phyloP scores from a whole-genome alignment of 2,888 invertebrate genomes.

The Scaptodrosophila latifasciaeformis region DNA sequence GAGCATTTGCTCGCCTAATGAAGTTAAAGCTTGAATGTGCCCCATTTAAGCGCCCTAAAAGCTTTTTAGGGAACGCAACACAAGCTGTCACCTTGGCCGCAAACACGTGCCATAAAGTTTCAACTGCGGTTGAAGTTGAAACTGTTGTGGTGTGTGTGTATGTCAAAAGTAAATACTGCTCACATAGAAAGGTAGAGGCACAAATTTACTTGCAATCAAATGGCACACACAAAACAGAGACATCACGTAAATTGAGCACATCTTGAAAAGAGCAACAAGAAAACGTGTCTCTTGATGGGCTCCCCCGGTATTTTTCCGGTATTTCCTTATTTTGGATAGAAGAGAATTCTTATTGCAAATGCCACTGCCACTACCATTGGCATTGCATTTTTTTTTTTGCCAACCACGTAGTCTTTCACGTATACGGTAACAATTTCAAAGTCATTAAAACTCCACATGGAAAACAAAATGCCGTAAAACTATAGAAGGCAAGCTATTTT shows the following conservation, averaged over 20 bases:
- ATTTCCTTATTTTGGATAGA: no score
- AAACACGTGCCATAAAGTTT: not conserved
- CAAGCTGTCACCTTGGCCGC: conserved; percentile 4
- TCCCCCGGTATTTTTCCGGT: no score
- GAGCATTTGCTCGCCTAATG: conserved; percentile 15
- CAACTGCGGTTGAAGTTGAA: not conserved
- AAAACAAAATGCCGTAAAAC: no score
- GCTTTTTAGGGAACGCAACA: conserved; percentile 20
- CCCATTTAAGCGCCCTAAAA: conserved; percentile 41
- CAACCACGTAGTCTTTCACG: conserved; percentile 17
- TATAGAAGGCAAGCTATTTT: no score
- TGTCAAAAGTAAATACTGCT: not conserved
- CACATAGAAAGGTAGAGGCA: not conserved
- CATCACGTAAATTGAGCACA: conserved; percentile 28
- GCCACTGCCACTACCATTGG: no score
- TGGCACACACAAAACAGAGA: not conserved
- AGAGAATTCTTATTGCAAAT: no score
- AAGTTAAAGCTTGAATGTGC: conserved; percentile 34
- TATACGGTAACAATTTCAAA: conserved; percentile 44
- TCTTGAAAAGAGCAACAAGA: conserved; percentile 22
- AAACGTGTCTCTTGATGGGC: conserved; percentile 24
- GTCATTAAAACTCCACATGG: conserved; percentile 50
- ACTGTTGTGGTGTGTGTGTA: not conserved
- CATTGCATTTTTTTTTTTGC: no score
- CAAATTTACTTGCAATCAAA: conserved; percentile 5